These are phyloP conservation scores for Leptogaster cylindrica DNA, from an alignment of 2,888 invertebrate species.

Conservation along the genomic window DNA sequence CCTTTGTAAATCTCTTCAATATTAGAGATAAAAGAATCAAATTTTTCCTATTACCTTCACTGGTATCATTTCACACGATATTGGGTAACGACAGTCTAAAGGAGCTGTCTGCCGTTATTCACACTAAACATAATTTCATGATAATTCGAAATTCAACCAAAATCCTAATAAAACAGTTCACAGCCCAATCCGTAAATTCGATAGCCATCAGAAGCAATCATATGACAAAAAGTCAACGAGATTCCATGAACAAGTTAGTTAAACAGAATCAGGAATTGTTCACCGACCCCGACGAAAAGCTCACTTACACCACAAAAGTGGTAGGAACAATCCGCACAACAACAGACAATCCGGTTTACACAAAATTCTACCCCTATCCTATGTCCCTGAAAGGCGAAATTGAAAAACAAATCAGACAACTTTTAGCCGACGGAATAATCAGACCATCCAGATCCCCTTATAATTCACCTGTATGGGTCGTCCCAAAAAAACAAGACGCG, in stretches of 20 bases:
- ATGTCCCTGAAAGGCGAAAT: constrained; percentile 17
- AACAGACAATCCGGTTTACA: background rate
- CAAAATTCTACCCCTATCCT: constrained; percentile 1
- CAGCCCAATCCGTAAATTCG: constrained; percentile 2
- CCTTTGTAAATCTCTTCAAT: constrained; percentile 23
- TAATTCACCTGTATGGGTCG: constrained; percentile 11
- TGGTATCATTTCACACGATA: constrained; percentile 30
- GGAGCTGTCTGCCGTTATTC: constrained; percentile 8
- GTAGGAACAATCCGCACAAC: constrained; percentile 2
- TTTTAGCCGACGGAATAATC: constrained; percentile 1
- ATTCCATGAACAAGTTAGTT: background rate
- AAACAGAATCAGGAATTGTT: constrained; percentile 1
- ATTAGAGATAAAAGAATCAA: constrained; percentile 14
- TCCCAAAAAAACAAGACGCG: constrained; percentile 41
- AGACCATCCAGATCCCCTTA: constrained; percentile 11
- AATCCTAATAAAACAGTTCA: constrained; percentile 29
- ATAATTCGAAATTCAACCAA: background rate
- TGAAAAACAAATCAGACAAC: constrained; percentile 28
- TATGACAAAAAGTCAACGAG: background rate
- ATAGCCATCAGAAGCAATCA: background rate
- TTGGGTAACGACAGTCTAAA: constrained; percentile 40
- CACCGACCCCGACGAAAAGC: constrained; percentile 11
- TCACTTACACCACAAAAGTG: background rate
- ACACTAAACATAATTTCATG: constrained; percentile 31
- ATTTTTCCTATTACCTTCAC: constrained; percentile 35